These are phyloP conservation scores for Pimpla rufipes DNA, from an alignment of 2,888 invertebrate species.

Conservation along the genomic window DNA sequence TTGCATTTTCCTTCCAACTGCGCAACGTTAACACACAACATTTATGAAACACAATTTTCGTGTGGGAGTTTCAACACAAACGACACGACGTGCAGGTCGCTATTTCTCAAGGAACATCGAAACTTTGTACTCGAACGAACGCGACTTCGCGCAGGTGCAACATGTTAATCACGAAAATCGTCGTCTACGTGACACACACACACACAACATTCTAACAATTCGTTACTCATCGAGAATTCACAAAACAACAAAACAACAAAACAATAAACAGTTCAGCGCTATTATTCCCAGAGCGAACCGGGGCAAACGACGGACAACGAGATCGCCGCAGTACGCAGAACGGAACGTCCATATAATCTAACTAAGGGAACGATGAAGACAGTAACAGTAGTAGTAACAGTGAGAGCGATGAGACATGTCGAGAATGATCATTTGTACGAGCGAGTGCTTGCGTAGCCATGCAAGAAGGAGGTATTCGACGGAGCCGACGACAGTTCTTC, in stretches of 20 bases:
- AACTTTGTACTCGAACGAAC: constrained; percentile 43
- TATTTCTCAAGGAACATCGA: constrained; percentile 28
- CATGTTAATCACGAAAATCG: background rate
- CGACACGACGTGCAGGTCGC: constrained; percentile 30
- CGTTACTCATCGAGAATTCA: constrained; percentile 6
- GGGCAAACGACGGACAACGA: constrained; percentile 20
- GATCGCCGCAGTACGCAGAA: background rate
- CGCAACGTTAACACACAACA: constrained; percentile 8
- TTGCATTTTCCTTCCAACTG: constrained; percentile 19
- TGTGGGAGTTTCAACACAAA: background rate
- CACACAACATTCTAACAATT: constrained; percentile 31
- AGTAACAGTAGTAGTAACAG: background rate
- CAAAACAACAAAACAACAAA: constrained; percentile 7
- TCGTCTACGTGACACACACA: constrained; percentile 27
- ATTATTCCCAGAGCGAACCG: background rate
- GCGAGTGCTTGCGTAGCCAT: constrained; percentile 75
- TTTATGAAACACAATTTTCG: constrained; percentile 6
- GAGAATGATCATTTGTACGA: constrained; percentile 66
- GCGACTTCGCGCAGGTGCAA: constrained; percentile 33
- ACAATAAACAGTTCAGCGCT: background rate
- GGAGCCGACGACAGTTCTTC: constrained; percentile 51
- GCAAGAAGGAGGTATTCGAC: constrained; percentile 76
- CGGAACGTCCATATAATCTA: constrained; percentile 5
- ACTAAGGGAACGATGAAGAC: constrained; percentile 7
- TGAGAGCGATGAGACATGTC: constrained; percentile 41